Evolutionary conservation across 2,113 vertebrate species (phyloP).

Genomic region (Pavo muticus): DNA sequence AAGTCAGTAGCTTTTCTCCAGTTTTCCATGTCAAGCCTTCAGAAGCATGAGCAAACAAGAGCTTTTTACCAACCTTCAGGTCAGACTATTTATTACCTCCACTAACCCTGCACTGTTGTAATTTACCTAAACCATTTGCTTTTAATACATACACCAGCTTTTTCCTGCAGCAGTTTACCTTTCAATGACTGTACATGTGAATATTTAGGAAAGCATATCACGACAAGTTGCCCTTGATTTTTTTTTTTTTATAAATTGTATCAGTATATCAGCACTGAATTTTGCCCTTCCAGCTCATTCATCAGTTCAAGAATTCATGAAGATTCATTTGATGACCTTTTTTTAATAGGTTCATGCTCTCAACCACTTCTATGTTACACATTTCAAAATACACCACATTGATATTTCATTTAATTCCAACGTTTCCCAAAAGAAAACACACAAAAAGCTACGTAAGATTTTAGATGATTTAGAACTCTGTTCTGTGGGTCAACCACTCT

Average conservation of each 20-base stretch:
- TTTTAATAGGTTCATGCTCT: neutral
- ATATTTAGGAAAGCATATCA: neutral
- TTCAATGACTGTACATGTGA: conserved; percentile 3
- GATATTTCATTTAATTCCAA: neutral
- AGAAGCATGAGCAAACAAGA: neutral
- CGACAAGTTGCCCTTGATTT: conserved; percentile 18
- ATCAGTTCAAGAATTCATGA: conserved; percentile 21
- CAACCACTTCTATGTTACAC: neutral
- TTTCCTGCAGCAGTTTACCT: conserved; percentile 40
- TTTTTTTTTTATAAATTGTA: conserved; percentile 9
- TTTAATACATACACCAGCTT: neutral
- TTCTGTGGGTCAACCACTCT: no score
- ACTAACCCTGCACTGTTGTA: neutral
- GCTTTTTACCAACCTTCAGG: neutral
- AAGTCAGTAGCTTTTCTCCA: neutral
- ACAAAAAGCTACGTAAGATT: neutral
- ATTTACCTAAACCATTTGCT: conserved; percentile 45
- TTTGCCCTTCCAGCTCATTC: neutral
- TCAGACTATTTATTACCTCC: neutral
- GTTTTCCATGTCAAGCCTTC: neutral
- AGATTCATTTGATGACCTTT: neutral
- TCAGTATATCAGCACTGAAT: neutral
- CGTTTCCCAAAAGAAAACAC: neutral
- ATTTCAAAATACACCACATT: neutral
- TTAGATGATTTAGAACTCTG: neutral